Percentiles rank a stretch among this genome's conserved stretches.
Conservation (phyloP, 2,797 vertebrate genomes). For the Lates japonicus region DNA sequence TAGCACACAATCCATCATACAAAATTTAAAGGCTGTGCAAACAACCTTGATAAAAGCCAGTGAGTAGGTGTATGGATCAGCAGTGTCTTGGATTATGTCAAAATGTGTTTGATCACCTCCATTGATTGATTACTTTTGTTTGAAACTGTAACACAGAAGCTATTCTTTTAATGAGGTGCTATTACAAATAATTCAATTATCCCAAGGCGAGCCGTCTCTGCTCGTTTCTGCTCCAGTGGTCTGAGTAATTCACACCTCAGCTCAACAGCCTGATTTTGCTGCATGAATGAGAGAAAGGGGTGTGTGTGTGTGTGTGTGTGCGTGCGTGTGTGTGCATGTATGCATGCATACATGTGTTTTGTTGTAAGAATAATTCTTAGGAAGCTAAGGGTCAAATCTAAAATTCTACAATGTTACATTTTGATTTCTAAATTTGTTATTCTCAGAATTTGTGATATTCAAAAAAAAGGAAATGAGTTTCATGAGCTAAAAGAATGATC, state of each 20-base stretch:
- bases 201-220: conserved; percentile 66
- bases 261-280: conserved; percentile 71
- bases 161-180: conserved; percentile 76
- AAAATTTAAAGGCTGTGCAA: conserved; percentile 9
- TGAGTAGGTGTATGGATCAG: conserved; percentile 25
- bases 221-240: conserved; percentile 80
- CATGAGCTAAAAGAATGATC: background rate
- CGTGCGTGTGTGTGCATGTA: background rate
- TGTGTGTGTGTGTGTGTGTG: background rate
- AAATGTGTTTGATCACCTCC: conserved; percentile 67
- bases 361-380: background rate
- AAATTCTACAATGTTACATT: background rate
- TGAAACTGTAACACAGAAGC: conserved; percentile 70
- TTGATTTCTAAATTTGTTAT: background rate
- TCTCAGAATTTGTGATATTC: background rate
- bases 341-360: background rate
- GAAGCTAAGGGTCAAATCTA: background rate
- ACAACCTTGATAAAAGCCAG: conserved; percentile 34
- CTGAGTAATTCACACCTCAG: conserved; percentile 80
- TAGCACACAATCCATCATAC: background rate
- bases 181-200: conserved; percentile 86
- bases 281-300: conserved; percentile 52
- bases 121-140: conserved; percentile 78
- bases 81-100: conserved; percentile 36
- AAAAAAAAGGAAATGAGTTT: conserved; percentile 1